Evolutionary conservation across 2,797 vertebrate species (phyloP), one percentile per base, ranked within the genome.

Genomic region (Thalassophryne amazonica): DNA sequence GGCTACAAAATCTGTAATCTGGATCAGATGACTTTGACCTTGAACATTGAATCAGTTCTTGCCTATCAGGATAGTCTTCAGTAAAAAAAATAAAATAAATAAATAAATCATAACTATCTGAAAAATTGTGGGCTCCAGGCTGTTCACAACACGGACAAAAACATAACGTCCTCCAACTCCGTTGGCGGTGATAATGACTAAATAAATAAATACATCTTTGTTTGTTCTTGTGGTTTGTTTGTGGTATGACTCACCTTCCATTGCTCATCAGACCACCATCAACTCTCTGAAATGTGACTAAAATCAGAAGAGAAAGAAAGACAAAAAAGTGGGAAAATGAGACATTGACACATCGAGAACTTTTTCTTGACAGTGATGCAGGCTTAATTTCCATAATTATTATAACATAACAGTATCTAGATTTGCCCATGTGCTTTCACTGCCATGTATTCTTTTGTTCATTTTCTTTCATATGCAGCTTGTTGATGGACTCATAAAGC

Each of bases 211-310:
- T n/a, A n/a, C n/a, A n/a, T n/a, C n/a, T n/a, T n/a, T n/a, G n/a
- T n/a, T n/a, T n/a, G n/a, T n/a, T n/a, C n/a, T n/a, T n/a, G n/a
- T n/a, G n/a, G n/a, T n/a, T n/a, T n/a, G n/a, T n/a, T n/a, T n/a
- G n/a, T n/a, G n/a, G n/a, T n/a, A n/a, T n/a, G n/a, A 74, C 90
- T 88, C 78, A 99, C 97, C 95, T 99, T 88, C 97, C 97, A 50
- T 98, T 99, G 92, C 94, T 97, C 95, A 99, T 98, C 88, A 99
- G 87, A 81, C 96, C 97, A 61, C 95, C 95, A 54, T 98, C 97
- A 35, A 96, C 97, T 89, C 96, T 94, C 87, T 99, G 97, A 92
- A 99, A 99, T 32, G 96, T 99, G 74, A 99, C 97, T 98, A 57
- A 29, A 76, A 21, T 34, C 22, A 66, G 55, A 57, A 48, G 48